These are phyloP conservation scores for Nomada fucata DNA, from an alignment of 2,888 invertebrate species.

Conservation along the genomic window DNA sequence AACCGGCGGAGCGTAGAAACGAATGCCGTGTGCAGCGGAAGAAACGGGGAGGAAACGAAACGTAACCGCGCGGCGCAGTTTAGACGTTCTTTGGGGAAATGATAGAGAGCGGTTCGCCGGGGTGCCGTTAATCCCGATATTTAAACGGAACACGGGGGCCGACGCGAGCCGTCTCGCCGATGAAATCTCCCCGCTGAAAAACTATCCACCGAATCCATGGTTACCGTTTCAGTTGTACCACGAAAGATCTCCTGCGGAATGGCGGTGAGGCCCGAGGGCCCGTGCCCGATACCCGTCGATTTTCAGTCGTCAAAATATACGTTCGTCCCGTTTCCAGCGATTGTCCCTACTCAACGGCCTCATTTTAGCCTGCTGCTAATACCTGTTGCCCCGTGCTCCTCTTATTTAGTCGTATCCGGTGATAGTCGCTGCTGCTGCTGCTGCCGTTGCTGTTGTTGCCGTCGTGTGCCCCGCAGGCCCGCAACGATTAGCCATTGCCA, in stretches of 20 bases:
- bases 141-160: slow-evolving; percentile 71
- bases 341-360: slow-evolving; percentile 57
- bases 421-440: slow-evolving; percentile 17
- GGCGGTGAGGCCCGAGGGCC: slow-evolving; percentile 39
- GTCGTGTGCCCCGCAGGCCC: slow-evolving; percentile 64
- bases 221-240: slow-evolving; percentile 16
- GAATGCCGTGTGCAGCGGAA: neutral
- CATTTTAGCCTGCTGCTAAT: slow-evolving; percentile 64
- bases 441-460: slow-evolving; percentile 32
- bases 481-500: slow-evolving; percentile 78
- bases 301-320: slow-evolving; percentile 83
- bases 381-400: slow-evolving; percentile 56
- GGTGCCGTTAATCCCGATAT: slow-evolving; percentile 71
- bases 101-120: slow-evolving; percentile 68
- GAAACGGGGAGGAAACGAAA: slow-evolving; percentile 55
- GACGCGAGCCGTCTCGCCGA: slow-evolving; percentile 35
- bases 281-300: slow-evolving; percentile 74
- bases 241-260: slow-evolving; percentile 2
- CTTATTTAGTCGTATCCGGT: slow-evolving; percentile 9
- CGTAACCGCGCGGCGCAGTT: slow-evolving; percentile 54
- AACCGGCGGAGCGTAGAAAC: slow-evolving; percentile 25
- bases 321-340: slow-evolving; percentile 75
- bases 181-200: slow-evolving; percentile 52
- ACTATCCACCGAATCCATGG: slow-evolving; percentile 23
- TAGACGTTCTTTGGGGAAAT: slow-evolving; percentile 67